phyloP scores from a whole-genome alignment of 2,113 vertebrate species.

The Tichodroma muraria region DNA sequence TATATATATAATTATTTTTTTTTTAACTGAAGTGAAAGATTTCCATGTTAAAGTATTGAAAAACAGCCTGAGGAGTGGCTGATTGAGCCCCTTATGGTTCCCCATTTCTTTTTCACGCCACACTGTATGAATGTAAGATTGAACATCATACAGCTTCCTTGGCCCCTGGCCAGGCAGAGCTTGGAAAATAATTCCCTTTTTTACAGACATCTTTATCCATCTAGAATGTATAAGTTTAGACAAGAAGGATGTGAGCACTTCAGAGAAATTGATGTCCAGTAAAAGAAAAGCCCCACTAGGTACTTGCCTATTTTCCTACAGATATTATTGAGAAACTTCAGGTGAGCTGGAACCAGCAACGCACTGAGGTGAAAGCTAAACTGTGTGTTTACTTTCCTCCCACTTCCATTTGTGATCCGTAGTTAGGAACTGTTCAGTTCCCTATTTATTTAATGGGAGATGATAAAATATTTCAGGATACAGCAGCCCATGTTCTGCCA shows the following conservation, averaged over 20 bases:
- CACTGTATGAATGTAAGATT: neutral
- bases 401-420: neutral
- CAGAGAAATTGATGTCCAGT: neutral
- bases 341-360: neutral
- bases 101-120: neutral
- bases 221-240: neutral
- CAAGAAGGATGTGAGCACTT: neutral
- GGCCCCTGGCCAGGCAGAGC: neutral
- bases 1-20: no score
- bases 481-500: constrained; percentile 7
- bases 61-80: neutral
- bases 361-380: neutral
- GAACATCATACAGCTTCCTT: neutral
- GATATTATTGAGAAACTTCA: neutral
- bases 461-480: constrained; percentile 19
- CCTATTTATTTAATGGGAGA: neutral
- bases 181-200: neutral
- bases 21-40: neutral
- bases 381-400: neutral
- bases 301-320: neutral
- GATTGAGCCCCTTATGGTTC: neutral
- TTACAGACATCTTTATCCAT: neutral
- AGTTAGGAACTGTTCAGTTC: neutral
- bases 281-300: neutral
- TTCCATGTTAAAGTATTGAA: neutral